Evolutionary conservation across 2,113 vertebrate species (phyloP).

Genomic region (Amazona vittata): DNA sequence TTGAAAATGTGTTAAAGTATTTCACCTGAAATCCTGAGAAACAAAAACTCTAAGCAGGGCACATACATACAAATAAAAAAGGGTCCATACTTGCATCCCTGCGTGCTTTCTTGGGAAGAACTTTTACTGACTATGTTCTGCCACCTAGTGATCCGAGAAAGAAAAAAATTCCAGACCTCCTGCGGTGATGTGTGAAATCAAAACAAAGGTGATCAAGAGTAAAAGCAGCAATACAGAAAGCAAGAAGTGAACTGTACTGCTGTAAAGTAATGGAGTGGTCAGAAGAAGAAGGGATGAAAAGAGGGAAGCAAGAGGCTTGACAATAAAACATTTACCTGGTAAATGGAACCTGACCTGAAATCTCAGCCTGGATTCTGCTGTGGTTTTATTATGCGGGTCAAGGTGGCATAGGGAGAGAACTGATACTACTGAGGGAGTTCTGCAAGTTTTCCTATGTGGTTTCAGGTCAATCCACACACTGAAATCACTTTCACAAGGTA

Average conservation of each 20-base stretch:
- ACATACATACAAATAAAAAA: not conserved
- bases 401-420: not conserved
- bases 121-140: conserved; percentile 56
- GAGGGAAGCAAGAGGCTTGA: not conserved
- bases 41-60: fast-evolving
- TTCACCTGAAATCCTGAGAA: not conserved
- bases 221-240: not conserved
- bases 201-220: not conserved
- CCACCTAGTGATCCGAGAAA: conserved; percentile 59
- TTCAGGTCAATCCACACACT: not conserved
- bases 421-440: not conserved
- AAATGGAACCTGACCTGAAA: not conserved
- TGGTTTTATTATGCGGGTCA: not conserved
- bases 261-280: not conserved
- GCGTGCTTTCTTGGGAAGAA: not conserved
- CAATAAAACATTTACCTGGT: not conserved
- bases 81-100: not conserved
- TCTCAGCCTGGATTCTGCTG: not conserved
- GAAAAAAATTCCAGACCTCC: not conserved
- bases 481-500: not conserved
- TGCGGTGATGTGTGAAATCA: not conserved
- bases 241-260: not conserved
- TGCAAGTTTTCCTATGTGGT: not conserved
- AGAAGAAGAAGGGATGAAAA: not conserved
- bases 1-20: not conserved